Conservation (phyloP, 1,140 invertebrate genomes). For the Trichonephila clavipes region DNA sequence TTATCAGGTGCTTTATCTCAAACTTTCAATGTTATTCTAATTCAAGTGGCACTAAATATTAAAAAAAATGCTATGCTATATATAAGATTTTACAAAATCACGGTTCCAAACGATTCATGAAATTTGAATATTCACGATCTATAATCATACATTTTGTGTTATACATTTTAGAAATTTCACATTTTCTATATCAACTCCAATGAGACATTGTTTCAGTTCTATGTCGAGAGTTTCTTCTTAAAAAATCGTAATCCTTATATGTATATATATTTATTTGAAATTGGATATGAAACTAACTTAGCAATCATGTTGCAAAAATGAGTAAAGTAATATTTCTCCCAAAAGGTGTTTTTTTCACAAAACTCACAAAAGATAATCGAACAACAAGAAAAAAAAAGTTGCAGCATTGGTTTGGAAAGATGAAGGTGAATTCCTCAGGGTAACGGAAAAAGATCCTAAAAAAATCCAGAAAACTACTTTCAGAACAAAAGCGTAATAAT, state of each 20-base stretch:
- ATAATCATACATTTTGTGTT: too few relatives aligned
- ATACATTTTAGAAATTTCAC: too few relatives aligned
- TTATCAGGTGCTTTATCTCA: too few relatives aligned
- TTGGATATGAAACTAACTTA: not conserved
- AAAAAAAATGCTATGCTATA: too few relatives aligned
- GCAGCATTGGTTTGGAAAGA: not conserved
- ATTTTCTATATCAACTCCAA: too few relatives aligned
- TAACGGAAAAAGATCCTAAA: not conserved
- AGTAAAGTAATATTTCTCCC: not conserved
- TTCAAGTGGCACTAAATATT: too few relatives aligned
- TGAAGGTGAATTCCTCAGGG: constrained; percentile 28
- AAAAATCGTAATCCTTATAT: not conserved
- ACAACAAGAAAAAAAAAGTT: not conserved
- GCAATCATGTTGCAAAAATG: not conserved
- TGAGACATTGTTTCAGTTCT: too few relatives aligned
- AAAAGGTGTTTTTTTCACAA: constrained; percentile 5
- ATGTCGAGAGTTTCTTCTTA: not conserved
- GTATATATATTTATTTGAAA: not conserved
- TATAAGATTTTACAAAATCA: too few relatives aligned
- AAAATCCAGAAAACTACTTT: constrained; percentile 59
- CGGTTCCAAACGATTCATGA: too few relatives aligned
- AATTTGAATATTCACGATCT: too few relatives aligned
- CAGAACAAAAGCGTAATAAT: constrained; percentile 64
- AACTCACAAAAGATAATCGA: constrained; percentile 15
- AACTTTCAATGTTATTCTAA: too few relatives aligned